These are phyloP conservation scores for Diceros bicornis DNA, from an alignment of 2,797 vertebrate species.

Conservation along the genomic window DNA sequence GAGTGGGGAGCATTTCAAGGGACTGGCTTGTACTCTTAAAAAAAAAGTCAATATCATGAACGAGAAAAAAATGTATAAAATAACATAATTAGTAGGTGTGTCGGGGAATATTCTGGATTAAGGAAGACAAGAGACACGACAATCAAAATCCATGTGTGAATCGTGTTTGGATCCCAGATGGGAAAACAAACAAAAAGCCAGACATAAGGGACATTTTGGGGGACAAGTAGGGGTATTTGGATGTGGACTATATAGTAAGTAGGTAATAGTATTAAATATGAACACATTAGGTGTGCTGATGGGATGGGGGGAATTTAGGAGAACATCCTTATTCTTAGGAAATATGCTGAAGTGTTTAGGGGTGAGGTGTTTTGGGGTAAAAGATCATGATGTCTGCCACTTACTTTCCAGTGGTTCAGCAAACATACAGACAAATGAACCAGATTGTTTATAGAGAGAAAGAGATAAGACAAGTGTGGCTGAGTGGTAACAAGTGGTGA, in stretches of 20 bases:
- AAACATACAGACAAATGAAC: neutral
- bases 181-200: neutral
- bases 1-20: neutral
- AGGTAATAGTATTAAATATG: neutral
- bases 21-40: neutral
- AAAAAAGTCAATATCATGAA: neutral
- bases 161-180: neutral
- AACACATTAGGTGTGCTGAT: neutral
- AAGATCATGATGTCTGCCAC: neutral
- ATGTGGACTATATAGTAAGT: no score
- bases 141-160: neutral
- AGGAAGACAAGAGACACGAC: neutral
- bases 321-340: neutral
- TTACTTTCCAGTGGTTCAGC: neutral
- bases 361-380: neutral
- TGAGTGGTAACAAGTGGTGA: no score
- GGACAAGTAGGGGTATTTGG: neutral
- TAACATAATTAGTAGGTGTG: neutral
- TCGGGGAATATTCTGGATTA: neutral
- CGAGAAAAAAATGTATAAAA: neutral
- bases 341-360: neutral
- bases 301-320: rapidly evolving
- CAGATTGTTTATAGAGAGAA: neutral
- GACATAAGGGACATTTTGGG: neutral
- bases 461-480: neutral